Conservation (phyloP, 2,888 invertebrate species). For the Meiosimyza platycephala region DNA sequence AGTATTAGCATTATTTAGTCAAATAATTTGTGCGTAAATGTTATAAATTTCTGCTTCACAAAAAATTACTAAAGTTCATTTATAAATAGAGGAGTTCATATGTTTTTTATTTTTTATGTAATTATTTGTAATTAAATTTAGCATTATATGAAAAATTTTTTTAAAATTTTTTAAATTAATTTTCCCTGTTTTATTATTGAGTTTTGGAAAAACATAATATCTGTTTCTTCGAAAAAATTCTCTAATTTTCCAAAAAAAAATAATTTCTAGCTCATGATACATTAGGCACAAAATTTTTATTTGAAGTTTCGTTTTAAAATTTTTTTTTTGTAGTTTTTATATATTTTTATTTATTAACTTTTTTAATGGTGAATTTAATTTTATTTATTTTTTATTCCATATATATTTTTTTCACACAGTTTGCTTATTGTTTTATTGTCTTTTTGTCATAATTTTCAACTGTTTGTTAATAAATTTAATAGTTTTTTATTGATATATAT, state of each 20-base stretch:
- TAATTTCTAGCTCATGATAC: slow-evolving; percentile 5
- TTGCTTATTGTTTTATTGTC: no score
- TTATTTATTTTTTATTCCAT: no score
- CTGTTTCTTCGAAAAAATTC: no score
- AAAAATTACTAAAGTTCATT: not conserved
- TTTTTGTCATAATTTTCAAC: no score
- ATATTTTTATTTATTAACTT: no score
- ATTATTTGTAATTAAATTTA: slow-evolving; percentile 28
- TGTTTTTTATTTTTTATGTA: slow-evolving; percentile 1
- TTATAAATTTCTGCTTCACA: not conserved
- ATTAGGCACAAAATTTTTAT: not conserved
- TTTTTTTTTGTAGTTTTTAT: not conserved
- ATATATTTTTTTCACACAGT: no score
- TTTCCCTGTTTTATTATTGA: slow-evolving; percentile 10
- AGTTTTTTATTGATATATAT: not conserved
- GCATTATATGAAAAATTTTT: slow-evolving; percentile 30
- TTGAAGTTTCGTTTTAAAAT: not conserved
- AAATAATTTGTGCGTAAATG: not conserved
- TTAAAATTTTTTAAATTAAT: not conserved
- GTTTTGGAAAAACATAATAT: not conserved
- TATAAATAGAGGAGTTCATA: not conserved
- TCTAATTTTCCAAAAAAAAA: not conserved
- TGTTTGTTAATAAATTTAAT: not conserved
- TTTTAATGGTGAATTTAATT: no score
- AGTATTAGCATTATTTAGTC: not conserved